Percentiles rank a stretch among this genome's conserved stretches.
Conservation (phyloP, 64 coral and sea anemone species). For the Catalaphyllia jardinei region DNA sequence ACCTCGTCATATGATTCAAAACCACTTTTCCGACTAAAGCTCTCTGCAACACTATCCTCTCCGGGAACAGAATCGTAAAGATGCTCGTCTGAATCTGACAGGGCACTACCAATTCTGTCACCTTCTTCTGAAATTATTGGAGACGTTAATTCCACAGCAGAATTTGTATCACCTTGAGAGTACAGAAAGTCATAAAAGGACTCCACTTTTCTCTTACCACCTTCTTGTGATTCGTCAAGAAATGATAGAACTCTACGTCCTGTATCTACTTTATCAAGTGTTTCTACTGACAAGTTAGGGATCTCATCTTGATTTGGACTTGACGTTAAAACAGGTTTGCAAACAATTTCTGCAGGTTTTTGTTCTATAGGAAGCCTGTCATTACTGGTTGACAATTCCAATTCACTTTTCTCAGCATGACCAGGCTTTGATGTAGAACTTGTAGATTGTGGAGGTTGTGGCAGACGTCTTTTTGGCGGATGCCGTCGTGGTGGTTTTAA, state of each 20-base stretch:
- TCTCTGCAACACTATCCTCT: slow-evolving; percentile 19
- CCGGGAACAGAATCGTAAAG: slow-evolving; percentile 57
- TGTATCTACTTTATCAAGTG: neutral
- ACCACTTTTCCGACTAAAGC: neutral
- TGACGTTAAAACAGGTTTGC: slow-evolving; percentile 51
- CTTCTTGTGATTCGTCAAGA: slow-evolving; percentile 37
- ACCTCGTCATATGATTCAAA: slow-evolving; percentile 66
- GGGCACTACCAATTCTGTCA: neutral
- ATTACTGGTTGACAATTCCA: neutral
- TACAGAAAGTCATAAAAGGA: slow-evolving; percentile 77
- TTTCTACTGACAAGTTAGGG: slow-evolving; percentile 39
- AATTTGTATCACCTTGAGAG: slow-evolving; percentile 8
- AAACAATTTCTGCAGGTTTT: slow-evolving; percentile 37
- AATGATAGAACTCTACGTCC: slow-evolving; percentile 58
- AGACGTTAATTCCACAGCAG: neutral
- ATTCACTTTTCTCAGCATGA: neutral
- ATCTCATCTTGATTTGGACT: slow-evolving; percentile 53
- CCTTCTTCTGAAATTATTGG: neutral
- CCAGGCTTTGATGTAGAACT: neutral
- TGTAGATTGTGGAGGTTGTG: neutral
- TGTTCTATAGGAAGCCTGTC: neutral
- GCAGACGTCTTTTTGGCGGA: slow-evolving; percentile 29
- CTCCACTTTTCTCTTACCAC: slow-evolving; percentile 5
- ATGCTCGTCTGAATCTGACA: slow-evolving; percentile 22
- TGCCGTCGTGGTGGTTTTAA: slow-evolving; percentile 45